A percentile compares a stretch with the other conserved stretches of the same genome.
phyloP scores from a whole-genome alignment of 1,140 invertebrate genomes.

The Drosophila pruinosa region DNA sequence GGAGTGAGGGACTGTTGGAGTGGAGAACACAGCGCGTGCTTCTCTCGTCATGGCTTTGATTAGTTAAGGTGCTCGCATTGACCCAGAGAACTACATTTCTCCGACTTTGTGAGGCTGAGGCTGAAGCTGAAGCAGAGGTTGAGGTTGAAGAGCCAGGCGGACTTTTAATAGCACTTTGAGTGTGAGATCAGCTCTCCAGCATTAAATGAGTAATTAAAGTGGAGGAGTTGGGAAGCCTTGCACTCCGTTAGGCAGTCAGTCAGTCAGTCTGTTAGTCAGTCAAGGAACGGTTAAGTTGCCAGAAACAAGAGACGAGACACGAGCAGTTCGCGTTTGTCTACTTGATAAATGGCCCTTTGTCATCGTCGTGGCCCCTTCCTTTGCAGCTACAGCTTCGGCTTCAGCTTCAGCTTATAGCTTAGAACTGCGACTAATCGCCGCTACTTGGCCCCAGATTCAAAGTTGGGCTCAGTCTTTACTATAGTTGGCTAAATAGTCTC shows the following conservation, averaged over 20 bases:
- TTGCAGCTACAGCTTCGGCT: neutral
- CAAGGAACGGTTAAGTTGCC: slow-evolving; percentile 57
- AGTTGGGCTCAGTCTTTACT: neutral
- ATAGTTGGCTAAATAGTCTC: slow-evolving; percentile 44
- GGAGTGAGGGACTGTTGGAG: slow-evolving; percentile 2
- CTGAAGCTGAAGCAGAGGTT: neutral
- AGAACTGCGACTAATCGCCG: slow-evolving; percentile 34
- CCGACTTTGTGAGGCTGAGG: neutral
- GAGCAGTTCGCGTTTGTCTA: slow-evolving; percentile 52
- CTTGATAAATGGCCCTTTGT: slow-evolving; percentile 71
- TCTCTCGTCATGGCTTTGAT: slow-evolving; percentile 49
- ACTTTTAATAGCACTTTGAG: slow-evolving; percentile 38
- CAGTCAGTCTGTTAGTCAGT: slow-evolving; percentile 46
- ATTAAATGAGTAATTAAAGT: slow-evolving; percentile 68
- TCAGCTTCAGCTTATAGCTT: neutral
- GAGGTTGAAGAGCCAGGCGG: slow-evolving; percentile 6
- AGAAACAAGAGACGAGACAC: slow-evolving; percentile 65
- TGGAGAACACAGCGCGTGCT: slow-evolving; percentile 38
- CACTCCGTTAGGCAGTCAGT: slow-evolving; percentile 26
- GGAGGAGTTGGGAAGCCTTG: slow-evolving; percentile 37
- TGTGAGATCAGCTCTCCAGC: slow-evolving; percentile 35
- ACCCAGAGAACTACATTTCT: slow-evolving; percentile 75
- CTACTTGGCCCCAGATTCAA: slow-evolving; percentile 26
- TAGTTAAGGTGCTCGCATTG: slow-evolving; percentile 75
- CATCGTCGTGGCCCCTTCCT: slow-evolving; percentile 20